phyloP scores from a whole-genome alignment of 1,140 invertebrate species.

The Himalopsyche phryganea region DNA sequence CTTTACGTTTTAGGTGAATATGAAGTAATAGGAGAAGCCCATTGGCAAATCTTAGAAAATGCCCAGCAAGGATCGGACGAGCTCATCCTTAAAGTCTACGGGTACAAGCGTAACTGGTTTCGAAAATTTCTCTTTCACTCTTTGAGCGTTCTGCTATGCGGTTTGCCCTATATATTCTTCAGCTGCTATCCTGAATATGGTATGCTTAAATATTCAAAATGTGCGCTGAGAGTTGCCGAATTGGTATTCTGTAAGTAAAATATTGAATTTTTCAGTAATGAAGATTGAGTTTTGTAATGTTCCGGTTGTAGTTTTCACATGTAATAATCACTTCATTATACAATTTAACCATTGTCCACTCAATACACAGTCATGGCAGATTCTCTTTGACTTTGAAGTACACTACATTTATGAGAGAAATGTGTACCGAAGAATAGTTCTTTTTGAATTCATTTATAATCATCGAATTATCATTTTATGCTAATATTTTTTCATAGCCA shows the following conservation, averaged over 20 bases:
- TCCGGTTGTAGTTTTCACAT: no score
- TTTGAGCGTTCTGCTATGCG: conserved; percentile 46
- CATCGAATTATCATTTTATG: no score
- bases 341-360: no score
- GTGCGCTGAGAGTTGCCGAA: conserved; percentile 50
- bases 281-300: no score
- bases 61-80: conserved; percentile 41
- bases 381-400: no score
- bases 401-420: no score
- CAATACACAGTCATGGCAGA: no score
- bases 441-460: no score
- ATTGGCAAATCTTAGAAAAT: conserved; percentile 51
- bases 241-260: conserved; percentile 49
- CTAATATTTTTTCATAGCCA: no score
- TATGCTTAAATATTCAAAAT: conserved; percentile 50
- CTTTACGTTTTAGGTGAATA: conserved; percentile 47
- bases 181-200: conserved; percentile 51
- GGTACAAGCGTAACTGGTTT: conserved; percentile 46
- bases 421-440: no score
- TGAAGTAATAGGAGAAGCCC: conserved; percentile 51
- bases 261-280: no score
- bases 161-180: conserved; percentile 52
- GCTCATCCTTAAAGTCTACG: conserved; percentile 48
- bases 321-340: no score
- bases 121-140: conserved; percentile 47